These are phyloP conservation scores for Pelecanus crispus DNA, from an alignment of 2,113 vertebrate species.

Conservation along the genomic window DNA sequence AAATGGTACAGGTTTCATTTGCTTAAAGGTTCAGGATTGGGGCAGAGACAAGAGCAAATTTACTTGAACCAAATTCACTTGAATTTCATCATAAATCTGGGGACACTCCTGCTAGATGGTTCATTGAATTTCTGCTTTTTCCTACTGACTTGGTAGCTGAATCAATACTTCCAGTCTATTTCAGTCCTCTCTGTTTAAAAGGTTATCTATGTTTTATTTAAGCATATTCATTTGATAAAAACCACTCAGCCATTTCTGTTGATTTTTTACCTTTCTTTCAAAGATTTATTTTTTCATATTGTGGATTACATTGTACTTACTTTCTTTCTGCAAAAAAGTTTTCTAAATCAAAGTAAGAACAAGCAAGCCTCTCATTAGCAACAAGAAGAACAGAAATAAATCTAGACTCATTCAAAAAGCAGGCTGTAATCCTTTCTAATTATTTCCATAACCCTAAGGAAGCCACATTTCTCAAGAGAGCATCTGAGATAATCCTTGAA, in stretches of 20 bases:
- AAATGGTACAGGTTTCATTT: background rate
- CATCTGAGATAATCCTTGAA: slow-evolving; percentile 34
- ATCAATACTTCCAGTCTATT: background rate
- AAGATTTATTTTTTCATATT: background rate
- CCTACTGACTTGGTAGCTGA: background rate
- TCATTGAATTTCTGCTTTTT: background rate
- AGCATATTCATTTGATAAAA: background rate
- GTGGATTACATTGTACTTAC: background rate
- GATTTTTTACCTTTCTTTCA: background rate
- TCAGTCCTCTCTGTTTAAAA: background rate
- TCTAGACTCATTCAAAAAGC: slow-evolving; percentile 34
- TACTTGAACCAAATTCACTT: background rate
- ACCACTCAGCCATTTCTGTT: background rate
- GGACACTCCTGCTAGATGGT: background rate
- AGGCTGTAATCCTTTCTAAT: slow-evolving; percentile 39
- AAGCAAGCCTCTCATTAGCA: slow-evolving; percentile 32
- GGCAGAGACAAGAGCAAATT: background rate
- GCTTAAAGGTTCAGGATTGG: background rate
- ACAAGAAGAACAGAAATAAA: slow-evolving; percentile 42
- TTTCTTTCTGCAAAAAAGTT: background rate
- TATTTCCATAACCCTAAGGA: slow-evolving; percentile 37
- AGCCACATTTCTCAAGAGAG: slow-evolving; percentile 9
- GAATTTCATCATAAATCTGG: background rate
- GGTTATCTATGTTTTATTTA: background rate
- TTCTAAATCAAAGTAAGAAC: slow-evolving; percentile 20